phyloP scores from a whole-genome alignment of 1,140 invertebrate species.

The Zophobas morio region DNA sequence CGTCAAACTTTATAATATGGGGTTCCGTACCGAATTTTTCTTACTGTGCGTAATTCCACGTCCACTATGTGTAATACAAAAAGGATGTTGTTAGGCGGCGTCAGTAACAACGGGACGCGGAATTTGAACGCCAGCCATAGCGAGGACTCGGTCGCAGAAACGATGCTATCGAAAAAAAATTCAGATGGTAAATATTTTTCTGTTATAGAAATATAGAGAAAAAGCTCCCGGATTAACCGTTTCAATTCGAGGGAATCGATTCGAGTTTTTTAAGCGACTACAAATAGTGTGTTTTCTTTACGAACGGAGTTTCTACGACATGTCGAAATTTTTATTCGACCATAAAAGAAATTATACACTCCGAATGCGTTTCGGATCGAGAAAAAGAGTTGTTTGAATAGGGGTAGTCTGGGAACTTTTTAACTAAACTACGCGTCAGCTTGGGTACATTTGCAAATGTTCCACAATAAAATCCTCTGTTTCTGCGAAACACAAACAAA shows the following conservation, averaged over 20 bases:
- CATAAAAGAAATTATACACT: slow-evolving; percentile 2
- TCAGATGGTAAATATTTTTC: slow-evolving; percentile 81
- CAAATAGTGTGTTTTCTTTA: not conserved
- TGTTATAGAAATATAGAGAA: not conserved
- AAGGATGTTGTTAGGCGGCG: slow-evolving; percentile 59
- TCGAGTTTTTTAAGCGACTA: not conserved
- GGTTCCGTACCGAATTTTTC: too few species aligned
- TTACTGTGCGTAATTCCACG: too few species aligned
- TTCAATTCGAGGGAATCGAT: slow-evolving; percentile 4
- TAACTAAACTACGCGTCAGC: not conserved
- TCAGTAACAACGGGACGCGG: slow-evolving; percentile 68
- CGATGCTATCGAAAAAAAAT: slow-evolving; percentile 83
- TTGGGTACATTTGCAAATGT: not conserved
- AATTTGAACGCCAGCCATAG: slow-evolving; percentile 80
- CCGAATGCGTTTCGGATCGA: not conserved
- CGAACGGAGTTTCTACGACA: not conserved
- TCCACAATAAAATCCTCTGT: not conserved
- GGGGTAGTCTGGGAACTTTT: slow-evolving; percentile 12
- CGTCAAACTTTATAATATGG: too few species aligned
- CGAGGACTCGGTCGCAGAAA: slow-evolving; percentile 84
- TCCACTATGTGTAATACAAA: slow-evolving; percentile 16
- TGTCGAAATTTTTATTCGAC: slow-evolving; percentile 5
- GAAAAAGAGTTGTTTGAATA: not conserved
- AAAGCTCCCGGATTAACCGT: slow-evolving; percentile 6
- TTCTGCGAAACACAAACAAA: slow-evolving; percentile 2